Conservation (phyloP, 2,797 vertebrate species). For the Graptemys geographica region DNA sequence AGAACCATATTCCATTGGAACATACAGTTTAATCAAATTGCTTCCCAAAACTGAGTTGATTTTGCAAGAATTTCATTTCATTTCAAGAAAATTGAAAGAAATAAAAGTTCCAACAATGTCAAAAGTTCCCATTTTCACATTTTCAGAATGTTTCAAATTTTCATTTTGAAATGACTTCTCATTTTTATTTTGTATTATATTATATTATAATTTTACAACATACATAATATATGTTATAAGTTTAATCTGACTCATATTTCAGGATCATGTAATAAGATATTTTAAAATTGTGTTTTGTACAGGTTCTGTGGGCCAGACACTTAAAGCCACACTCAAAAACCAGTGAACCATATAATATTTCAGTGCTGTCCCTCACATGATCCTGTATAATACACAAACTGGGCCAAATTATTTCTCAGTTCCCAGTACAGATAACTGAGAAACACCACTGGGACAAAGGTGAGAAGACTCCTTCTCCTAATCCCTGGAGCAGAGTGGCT, state of each 20-base stretch:
- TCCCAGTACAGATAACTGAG: background rate
- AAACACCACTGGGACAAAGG: background rate
- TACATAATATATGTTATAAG: too few relatives aligned
- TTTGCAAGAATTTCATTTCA: too few relatives aligned
- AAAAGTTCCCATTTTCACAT: too few relatives aligned
- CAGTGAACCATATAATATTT: background rate
- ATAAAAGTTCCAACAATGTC: too few relatives aligned
- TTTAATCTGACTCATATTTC: accelerated
- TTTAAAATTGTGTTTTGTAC: too few relatives aligned
- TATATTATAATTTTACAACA: too few relatives aligned
- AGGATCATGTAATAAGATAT: background rate
- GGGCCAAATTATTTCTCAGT: background rate
- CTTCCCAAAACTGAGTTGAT: too few relatives aligned
- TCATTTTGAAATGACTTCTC: background rate
- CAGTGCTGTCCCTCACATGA: background rate
- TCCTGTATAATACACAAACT: background rate
- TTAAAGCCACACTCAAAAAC: too few relatives aligned
- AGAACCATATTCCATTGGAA: too few relatives aligned
- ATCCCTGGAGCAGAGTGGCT: background rate
- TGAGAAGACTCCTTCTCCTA: background rate
- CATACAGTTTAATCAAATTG: too few relatives aligned
- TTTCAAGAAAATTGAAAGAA: too few relatives aligned
- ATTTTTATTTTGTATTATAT: accelerated
- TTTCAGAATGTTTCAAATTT: too few relatives aligned
- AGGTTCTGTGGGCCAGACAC: background rate